Evolutionary conservation across 35 echinoderm and acorn worm genomes (phyloP), one percentile per base, ranked within the genome.

Genomic region (Lytechinus variegatus): DNA sequence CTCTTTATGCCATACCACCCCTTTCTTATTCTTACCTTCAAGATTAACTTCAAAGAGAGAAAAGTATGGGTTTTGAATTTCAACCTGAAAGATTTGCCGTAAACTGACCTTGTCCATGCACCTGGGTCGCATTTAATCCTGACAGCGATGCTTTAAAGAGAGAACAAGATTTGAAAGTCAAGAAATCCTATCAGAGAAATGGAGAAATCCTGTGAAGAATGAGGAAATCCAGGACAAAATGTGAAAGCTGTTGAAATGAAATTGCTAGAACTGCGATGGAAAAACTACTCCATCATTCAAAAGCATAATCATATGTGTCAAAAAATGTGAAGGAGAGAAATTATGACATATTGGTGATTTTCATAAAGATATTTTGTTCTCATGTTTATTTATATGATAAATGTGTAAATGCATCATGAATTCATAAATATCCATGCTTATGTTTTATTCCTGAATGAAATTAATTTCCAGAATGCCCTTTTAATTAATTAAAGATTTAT

Each of bases 1-100:
- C 66, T 79, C 66, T 79, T 79, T 79, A 79, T 79, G 66, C 66
- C 66, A 79, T 79, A 5, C 66, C 66, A 79, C 66, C 66, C 66
- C 66, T 24, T 79, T 79, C 24, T 79, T 13, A 24, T 79, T 79
- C 66, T 5, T 79, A 79, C 66, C 19, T 27, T 24, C 19, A 79
- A 24, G 66, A 79, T 79, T 79, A 79, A 79, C 66, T 24, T 16
- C 4, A 58, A 79, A 79, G 66, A 79, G 66, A 79, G 66, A 79
- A 21, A 79, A 79, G 66, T 79, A 79, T n/a, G 19, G 33, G 66
- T 79, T 79, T 79, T 79, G 66, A 79, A 79, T 79, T 79, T 79
- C 66, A 79, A 16, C 6, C 16, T 4, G 14, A 79, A 79, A 79
- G 66, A 79, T 79, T 79, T 79, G 66, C 66, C 16, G 19, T 79